phyloP scores from a whole-genome alignment of 2,888 invertebrate genomes.

The Corbicula japonica region DNA sequence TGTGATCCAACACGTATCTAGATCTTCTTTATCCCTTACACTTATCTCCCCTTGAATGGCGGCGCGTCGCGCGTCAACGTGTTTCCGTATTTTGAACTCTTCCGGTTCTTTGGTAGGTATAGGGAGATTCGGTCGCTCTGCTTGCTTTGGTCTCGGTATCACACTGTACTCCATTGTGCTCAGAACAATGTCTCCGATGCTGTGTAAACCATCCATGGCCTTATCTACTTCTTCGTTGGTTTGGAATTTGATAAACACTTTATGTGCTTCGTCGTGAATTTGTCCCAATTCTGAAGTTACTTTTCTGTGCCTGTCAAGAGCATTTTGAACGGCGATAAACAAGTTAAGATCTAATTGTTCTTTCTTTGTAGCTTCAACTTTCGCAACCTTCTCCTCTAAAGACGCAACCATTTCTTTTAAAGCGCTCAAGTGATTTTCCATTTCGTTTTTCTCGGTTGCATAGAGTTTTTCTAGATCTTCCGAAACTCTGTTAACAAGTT shows the following conservation, averaged over 20 bases:
- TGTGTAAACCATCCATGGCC: constrained; percentile 11
- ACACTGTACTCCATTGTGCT: constrained; percentile 36
- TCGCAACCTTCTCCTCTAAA: constrained; percentile 36
- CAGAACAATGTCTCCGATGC: constrained; percentile 26
- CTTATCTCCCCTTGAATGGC: constrained; percentile 8
- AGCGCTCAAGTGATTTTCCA: constrained; percentile 22
- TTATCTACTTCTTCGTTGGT: constrained; percentile 9
- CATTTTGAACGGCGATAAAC: constrained; percentile 47
- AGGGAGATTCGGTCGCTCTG: not conserved
- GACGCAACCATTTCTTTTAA: constrained; percentile 15
- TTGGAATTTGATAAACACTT: constrained; percentile 28
- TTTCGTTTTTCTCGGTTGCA: constrained; percentile 30
- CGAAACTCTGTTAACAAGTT: constrained; percentile 11
- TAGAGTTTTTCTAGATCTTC: constrained; percentile 27
- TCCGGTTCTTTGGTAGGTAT: constrained; percentile 1
- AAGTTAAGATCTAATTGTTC: constrained; percentile 27
- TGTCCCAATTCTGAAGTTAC: constrained; percentile 22
- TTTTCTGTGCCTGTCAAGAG: constrained; percentile 25
- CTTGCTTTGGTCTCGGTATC: constrained; percentile 24
- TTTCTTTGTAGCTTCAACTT: constrained; percentile 27
- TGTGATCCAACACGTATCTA: constrained; percentile 44
- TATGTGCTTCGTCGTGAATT: constrained; percentile 45
- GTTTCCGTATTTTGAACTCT: constrained; percentile 41
- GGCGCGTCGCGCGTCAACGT: constrained; percentile 11
- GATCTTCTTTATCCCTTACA: constrained; percentile 20